Percentiles rank a stretch among this genome's conserved stretches.
phyloP scores from a whole-genome alignment of 2,888 invertebrate genomes.

The Osmoderma eremita region DNA sequence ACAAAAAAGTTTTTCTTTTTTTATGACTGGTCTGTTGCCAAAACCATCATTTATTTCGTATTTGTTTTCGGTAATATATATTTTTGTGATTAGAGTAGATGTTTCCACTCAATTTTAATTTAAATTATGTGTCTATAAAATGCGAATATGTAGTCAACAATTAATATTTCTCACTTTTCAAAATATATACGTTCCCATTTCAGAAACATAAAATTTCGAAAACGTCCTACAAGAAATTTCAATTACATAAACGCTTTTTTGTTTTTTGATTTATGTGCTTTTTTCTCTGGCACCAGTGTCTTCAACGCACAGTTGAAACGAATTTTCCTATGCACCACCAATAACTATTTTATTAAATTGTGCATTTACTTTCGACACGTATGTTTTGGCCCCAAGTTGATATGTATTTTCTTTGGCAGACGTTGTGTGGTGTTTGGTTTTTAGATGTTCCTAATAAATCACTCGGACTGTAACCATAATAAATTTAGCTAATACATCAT shows the following conservation, averaged over 20 bases:
- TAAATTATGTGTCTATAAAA: constrained; percentile 22
- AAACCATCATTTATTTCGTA: constrained; percentile 3
- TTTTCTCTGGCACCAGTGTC: constrained; percentile 14
- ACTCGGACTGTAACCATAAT: constrained; percentile 34
- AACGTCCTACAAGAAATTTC: constrained; percentile 10
- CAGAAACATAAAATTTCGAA: constrained; percentile 7
- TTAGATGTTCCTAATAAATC: constrained; percentile 38
- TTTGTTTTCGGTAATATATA: constrained; percentile 10
- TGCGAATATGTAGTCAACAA: not conserved
- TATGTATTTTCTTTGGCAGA: constrained; percentile 35
- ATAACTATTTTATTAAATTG: constrained; percentile 32
- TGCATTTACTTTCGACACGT: constrained; percentile 30
- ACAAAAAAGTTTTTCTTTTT: constrained; percentile 3
- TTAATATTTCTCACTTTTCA: constrained; percentile 16
- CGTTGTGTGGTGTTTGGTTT: constrained; percentile 28
- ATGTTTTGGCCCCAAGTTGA: constrained; percentile 19
- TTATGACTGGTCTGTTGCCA: not conserved
- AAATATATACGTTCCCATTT: constrained; percentile 17
- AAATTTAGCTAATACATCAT: constrained; percentile 31
- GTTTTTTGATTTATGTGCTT: constrained; percentile 20
- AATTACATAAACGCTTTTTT: constrained; percentile 23
- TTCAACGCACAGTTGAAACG: constrained; percentile 5
- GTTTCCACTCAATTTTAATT: constrained; percentile 17
- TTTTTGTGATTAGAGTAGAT: constrained; percentile 2
- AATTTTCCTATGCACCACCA: constrained; percentile 26